Evolutionary conservation across 2,888 invertebrate species (phyloP).

Genomic region (Julus scanicus): DNA sequence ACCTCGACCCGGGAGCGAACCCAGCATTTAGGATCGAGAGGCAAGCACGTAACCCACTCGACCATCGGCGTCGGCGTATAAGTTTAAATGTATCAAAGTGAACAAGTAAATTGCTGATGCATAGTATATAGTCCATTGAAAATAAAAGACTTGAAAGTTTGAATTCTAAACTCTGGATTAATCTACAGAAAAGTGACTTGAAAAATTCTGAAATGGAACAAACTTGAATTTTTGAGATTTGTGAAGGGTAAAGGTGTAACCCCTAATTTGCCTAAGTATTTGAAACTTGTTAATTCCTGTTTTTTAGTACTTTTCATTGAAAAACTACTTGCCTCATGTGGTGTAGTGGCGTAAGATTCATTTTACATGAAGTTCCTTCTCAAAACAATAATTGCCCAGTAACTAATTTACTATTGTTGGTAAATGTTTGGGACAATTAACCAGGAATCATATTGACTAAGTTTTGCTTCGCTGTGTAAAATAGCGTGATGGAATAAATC

Average conservation of each 20-base stretch:
- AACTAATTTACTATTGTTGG: background rate
- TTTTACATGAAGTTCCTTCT: too few relatives aligned
- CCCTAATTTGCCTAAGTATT: too few relatives aligned
- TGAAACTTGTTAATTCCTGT: too few relatives aligned
- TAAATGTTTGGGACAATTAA: background rate
- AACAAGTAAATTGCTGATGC: slow-evolving; percentile 10
- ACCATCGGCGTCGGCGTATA: too few relatives aligned
- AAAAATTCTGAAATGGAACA: background rate
- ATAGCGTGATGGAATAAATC: background rate
- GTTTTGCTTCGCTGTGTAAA: background rate
- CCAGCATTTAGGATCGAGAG: too few relatives aligned
- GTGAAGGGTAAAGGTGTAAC: too few relatives aligned
- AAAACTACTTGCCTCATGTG: too few relatives aligned
- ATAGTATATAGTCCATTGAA: background rate
- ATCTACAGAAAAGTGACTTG: background rate
- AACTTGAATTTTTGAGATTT: background rate
- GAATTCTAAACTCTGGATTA: background rate
- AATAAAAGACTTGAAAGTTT: background rate
- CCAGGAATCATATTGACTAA: background rate
- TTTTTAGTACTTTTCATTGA: too few relatives aligned
- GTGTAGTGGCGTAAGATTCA: too few relatives aligned
- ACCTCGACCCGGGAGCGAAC: too few relatives aligned
- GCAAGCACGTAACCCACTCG: too few relatives aligned
- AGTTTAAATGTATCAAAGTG: slow-evolving; percentile 29
- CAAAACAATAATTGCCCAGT: too few relatives aligned